Conservation (phyloP, 53 echinoderm and acorn worm species). For the Arbacia lixula region DNA sequence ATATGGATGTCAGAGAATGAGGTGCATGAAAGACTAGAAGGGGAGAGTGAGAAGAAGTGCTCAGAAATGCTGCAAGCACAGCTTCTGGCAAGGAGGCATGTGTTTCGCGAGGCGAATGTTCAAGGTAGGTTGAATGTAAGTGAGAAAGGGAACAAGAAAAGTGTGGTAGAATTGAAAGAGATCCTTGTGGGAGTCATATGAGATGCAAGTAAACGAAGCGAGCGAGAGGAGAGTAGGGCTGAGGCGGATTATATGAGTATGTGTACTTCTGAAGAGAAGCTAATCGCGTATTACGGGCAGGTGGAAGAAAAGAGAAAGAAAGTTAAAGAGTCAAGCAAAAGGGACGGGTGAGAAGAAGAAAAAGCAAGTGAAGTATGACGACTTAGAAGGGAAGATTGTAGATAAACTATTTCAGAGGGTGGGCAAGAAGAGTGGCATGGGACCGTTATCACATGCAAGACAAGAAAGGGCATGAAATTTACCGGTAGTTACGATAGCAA, state of each 20-base stretch:
- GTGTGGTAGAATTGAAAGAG: slow-evolving; percentile 50
- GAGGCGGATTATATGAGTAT: slow-evolving; percentile 3
- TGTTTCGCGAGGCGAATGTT: slow-evolving; percentile 16
- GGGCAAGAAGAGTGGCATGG: slow-evolving; percentile 21
- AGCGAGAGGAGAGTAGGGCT: slow-evolving; percentile 21
- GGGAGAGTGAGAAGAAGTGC: slow-evolving; percentile 1
- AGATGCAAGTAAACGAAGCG: slow-evolving; percentile 45
- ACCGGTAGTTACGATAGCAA: slow-evolving; percentile 36
- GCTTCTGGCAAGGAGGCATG: slow-evolving; percentile 23
- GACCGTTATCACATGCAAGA: not conserved
- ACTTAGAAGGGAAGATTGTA: slow-evolving; percentile 38
- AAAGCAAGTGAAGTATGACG: slow-evolving; percentile 38
- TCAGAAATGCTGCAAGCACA: slow-evolving; percentile 30
- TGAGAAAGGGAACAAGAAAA: not conserved
- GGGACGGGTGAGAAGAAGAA: too few species aligned
- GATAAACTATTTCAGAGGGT: slow-evolving; percentile 32
- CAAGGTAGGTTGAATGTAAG: slow-evolving; percentile 5
- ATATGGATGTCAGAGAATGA: slow-evolving; percentile 37
- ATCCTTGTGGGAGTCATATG: slow-evolving; percentile 3
- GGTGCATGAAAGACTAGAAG: slow-evolving; percentile 23
- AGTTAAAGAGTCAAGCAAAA: not conserved
- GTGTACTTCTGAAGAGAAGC: slow-evolving; percentile 21
- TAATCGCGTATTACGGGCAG: not conserved
- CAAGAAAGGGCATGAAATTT: slow-evolving; percentile 25
- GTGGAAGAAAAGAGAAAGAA: slow-evolving; percentile 24